phyloP scores from a whole-genome alignment of 2,888 invertebrate genomes.

The Amphipoea lucens region DNA sequence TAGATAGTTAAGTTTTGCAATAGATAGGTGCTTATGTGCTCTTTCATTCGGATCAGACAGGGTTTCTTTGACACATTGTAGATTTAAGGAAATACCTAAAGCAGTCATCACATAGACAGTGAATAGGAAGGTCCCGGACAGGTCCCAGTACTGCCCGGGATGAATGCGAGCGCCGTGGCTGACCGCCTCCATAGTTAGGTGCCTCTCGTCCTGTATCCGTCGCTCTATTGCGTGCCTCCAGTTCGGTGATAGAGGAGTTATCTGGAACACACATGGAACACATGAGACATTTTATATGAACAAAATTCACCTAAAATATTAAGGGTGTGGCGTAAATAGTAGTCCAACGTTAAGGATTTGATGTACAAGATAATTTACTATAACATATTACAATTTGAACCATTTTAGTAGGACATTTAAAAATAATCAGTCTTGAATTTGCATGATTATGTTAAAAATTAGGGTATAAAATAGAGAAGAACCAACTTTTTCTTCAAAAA shows the following conservation, averaged over 20 bases:
- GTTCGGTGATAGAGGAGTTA: conserved; percentile 88
- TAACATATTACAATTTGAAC: too few relatives aligned
- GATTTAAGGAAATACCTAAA: conserved; percentile 86
- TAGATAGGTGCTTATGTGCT: neutral
- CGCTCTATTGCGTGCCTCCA: conserved; percentile 91
- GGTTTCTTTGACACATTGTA: neutral
- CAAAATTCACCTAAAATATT: neutral
- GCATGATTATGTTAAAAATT: too few relatives aligned
- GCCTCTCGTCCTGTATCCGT: conserved; percentile 89
- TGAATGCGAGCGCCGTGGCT: conserved; percentile 79
- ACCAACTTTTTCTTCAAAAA: too few relatives aligned
- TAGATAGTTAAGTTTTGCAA: neutral
- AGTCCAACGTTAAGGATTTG: too few relatives aligned
- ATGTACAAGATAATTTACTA: too few relatives aligned
- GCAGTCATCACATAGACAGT: conserved; percentile 93
- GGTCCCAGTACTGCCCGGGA: conserved; percentile 92
- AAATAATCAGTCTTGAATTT: too few relatives aligned
- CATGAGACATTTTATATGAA: neutral
- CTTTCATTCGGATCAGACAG: neutral
- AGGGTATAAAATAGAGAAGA: too few relatives aligned
- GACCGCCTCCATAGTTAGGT: conserved; percentile 88
- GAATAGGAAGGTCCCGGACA: conserved; percentile 92
- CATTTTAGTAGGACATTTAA: too few relatives aligned
- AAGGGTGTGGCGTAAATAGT: too few relatives aligned
- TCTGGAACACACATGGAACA: conserved; percentile 78